Percentiles rank a stretch among this genome's conserved stretches.
phyloP scores from a whole-genome alignment of 2,113 vertebrate species.

The Pollimyrus isidori region DNA sequence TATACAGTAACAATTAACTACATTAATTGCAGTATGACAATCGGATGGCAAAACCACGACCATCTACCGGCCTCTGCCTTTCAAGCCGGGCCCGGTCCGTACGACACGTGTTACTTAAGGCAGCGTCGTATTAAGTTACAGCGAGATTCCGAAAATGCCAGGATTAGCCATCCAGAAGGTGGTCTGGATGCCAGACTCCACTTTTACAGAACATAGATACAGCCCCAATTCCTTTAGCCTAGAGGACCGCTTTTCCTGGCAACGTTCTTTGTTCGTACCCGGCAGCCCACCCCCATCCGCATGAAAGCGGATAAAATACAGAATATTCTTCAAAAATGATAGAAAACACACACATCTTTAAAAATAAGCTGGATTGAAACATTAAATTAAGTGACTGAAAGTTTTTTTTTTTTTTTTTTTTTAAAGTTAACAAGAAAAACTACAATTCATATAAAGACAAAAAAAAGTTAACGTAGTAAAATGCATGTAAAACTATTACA shows the following conservation, averaged over 20 bases:
- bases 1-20: background rate
- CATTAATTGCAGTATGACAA: background rate
- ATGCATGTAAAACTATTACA: background rate
- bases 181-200: slow-evolving; percentile 12
- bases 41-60: background rate
- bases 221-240: slow-evolving; percentile 29
- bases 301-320: background rate
- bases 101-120: slow-evolving; percentile 61
- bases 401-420: background rate
- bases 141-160: slow-evolving; percentile 38
- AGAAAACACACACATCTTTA: background rate
- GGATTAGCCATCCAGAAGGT: background rate
- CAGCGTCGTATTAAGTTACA: slow-evolving; percentile 55
- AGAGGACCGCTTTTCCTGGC: background rate
- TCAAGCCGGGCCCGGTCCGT: slow-evolving; percentile 38
- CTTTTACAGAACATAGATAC: background rate
- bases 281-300: background rate
- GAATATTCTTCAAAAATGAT: background rate
- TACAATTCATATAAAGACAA: background rate
- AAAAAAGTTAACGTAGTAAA: background rate
- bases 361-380: background rate
- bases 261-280: slow-evolving; percentile 54
- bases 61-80: slow-evolving; percentile 39
- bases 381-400: background rate
- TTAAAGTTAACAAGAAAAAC: background rate